Conservation (phyloP, 1,140 invertebrate species). For the Oncopodura yosiiana region DNA sequence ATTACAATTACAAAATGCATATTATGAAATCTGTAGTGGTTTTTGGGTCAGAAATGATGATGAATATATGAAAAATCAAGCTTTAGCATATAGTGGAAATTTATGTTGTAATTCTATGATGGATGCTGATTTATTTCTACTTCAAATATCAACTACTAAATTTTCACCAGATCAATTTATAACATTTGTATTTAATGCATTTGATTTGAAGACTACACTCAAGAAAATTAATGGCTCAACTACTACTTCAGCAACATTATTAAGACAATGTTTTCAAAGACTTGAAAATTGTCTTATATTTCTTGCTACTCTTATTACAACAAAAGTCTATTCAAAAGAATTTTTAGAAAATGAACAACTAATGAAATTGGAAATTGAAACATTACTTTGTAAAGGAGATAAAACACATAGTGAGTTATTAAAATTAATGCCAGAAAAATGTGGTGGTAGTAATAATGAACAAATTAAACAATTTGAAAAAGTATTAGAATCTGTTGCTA, state of each 20-base stretch:
- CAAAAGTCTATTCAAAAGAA: constrained; percentile 80
- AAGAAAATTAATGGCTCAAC: not conserved
- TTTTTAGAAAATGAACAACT: constrained; percentile 61
- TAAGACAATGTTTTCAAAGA: constrained; percentile 71
- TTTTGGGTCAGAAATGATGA: constrained; percentile 92
- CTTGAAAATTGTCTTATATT: constrained; percentile 84
- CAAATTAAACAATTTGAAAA: constrained; percentile 81
- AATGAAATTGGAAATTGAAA: constrained; percentile 86
- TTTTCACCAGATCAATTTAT: constrained; percentile 74
- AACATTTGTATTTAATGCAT: constrained; percentile 76
- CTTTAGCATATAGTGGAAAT: constrained; percentile 95
- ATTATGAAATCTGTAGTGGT: constrained; percentile 84
- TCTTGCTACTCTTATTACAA: constrained; percentile 71
- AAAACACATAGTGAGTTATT: constrained; percentile 89
- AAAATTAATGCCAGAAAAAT: constrained; percentile 84
- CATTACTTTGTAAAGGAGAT: constrained; percentile 79
- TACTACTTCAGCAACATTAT: constrained; percentile 48
- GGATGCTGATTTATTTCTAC: constrained; percentile 86
- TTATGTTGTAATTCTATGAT: constrained; percentile 98
- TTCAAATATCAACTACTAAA: constrained; percentile 81
- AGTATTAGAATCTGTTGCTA: constrained; percentile 58
- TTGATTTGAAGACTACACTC: constrained; percentile 37
- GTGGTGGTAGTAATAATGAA: constrained; percentile 60
- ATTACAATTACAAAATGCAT: constrained; percentile 80
- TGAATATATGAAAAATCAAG: constrained; percentile 93